Conservation (phyloP, 1,140 invertebrate genomes). For the Maconellicoccus hirsutus region DNA sequence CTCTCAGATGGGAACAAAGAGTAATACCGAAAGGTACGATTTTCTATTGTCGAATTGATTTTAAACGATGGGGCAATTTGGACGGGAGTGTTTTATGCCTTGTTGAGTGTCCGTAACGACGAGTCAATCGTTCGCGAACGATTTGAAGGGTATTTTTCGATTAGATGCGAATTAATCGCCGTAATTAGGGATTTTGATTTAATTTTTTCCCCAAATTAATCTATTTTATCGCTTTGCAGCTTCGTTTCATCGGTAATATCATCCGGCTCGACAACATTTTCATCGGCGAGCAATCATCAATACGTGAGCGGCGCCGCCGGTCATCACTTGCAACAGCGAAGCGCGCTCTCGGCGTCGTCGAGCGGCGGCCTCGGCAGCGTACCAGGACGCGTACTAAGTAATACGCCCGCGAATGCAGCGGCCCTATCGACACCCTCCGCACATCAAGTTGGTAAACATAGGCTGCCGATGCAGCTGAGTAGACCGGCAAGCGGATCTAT, state of each 20-base stretch:
- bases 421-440: not conserved
- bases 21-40: not conserved
- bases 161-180: too few species aligned
- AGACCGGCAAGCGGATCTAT: not conserved
- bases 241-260: slow-evolving; percentile 11
- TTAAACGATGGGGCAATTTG: not conserved
- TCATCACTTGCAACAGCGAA: not conserved
- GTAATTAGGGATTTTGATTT: not conserved
- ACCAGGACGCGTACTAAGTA: not conserved
- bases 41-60: not conserved
- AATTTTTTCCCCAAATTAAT: not conserved
- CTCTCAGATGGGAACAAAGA: slow-evolving; percentile 13
- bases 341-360: not conserved
- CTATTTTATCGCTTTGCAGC: not conserved
- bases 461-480: slow-evolving; percentile 12
- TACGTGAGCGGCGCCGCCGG: not conserved
- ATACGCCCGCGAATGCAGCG: not conserved
- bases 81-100: too few species aligned
- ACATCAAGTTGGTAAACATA: not conserved
- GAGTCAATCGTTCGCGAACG: too few species aligned
- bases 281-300: not conserved
- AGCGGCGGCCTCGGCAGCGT: not conserved
- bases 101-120: too few species aligned
- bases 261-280: not conserved
- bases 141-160: too few species aligned